Evolutionary conservation across 2,797 vertebrate species (phyloP), one percentile per base, ranked within the genome.

Genomic region (Crax fasciolata): DNA sequence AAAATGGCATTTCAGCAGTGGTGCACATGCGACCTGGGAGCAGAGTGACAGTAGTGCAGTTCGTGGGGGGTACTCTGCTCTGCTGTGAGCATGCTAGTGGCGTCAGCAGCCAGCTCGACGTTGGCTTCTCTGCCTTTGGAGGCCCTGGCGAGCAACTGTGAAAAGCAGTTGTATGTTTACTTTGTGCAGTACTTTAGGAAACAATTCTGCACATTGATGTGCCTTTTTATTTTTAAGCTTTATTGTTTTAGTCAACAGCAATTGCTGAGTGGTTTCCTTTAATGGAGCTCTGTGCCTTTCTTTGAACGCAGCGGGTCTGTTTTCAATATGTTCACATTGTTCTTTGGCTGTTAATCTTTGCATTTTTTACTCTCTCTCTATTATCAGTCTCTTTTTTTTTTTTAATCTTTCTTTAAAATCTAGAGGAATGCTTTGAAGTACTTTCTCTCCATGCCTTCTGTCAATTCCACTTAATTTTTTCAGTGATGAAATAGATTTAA

Each of bases 391-490:
- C 13, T 9, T 74, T 88, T 81, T 75, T 80, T 74, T 89, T 76
- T 85, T 94, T 73, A 28, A 18, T 79, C 55, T 92, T 30, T 78
- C 80, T 84, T 86, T 78, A 78, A 88, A 87, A 92, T 92, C 44
- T 71, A 51, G 20, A 79, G 61, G 74, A 91, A 93, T 93, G 89
- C 84, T 93, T 94, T 93, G 91, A 94, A 94, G 87, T 88, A 46
- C 59, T 89, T 91, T 84, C 49, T 95, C 35, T 91, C 48, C 13
- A 6, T 88, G 41, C 77, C 28, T 88, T 93, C 74, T 93, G 76
- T 93, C 77, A 91, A 49, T 76, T 91, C 67, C 39, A 54, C 39
- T 92, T 76, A 88, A 86, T 48, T 46, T 92, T 91, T 93, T 86
- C 44, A 65, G 48, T 58, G 61, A 32, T 74, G 70, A 39, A n/a